Evolutionary conservation across 2,888 invertebrate species (phyloP), one percentile per base, ranked within the genome.

Genomic region (Orthosia gothica): DNA sequence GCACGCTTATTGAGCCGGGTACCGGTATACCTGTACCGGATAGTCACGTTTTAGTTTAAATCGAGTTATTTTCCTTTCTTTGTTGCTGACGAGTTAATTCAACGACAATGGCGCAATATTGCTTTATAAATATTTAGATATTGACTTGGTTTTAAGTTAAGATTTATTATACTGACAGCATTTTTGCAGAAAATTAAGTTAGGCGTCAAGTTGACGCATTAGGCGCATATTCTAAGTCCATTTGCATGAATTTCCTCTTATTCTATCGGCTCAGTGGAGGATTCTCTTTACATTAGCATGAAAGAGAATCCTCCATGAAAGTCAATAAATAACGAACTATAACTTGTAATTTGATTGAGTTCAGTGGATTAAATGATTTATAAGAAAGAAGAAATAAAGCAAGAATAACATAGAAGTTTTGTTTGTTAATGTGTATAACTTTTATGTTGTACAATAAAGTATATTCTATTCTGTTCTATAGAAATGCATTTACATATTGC

Each of bases 1-100:
- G 50, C 80, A 73, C 58, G 73, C 20, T 58, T 66, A 26, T 55
- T 16, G 13, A 23, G 47, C 3, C 12, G 13, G 49, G 1, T n/a
- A 20, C 32, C 20, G n/a, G 18, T 49, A 40, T 69, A 69, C 50
- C 79, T 65, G 47, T n/a, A 52, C 23, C 45, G 16, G 23, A 15
- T 32, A 78, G 66, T 83, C 62, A 70, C 62, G 79, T 66, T 70
- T 32, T 45, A 58, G 61, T 69, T 82, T n/a, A 13, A 32, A 82
- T 77, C 20, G 12, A 57, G 57, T 62, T 77, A 65, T 82, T 58
- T 73, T 65, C 13, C 13, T 70, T 63, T 63, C 18, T 54, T 26
- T 18, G 15, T 13, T 45, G 16, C 45, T 57, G 45, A 67, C 67
- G 18, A 67, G 26, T 58, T 52, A 52, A 66, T 81, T 49, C 7